These are phyloP conservation scores for Acanthosepion lycidas DNA, from an alignment of 2,888 invertebrate species.

Conservation along the genomic window DNA sequence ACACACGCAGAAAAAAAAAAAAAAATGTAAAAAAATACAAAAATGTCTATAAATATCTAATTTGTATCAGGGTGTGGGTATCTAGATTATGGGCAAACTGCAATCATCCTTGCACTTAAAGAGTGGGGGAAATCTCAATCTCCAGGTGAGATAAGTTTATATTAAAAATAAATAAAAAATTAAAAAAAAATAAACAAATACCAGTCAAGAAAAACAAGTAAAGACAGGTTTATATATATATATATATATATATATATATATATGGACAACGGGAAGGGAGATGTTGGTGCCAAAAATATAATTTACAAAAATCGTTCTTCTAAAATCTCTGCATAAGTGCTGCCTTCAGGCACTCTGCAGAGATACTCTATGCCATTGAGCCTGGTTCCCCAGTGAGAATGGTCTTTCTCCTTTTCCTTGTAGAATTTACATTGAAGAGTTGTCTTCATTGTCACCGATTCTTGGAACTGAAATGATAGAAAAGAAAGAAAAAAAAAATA, in stretches of 20 bases:
- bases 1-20: too few relatives aligned
- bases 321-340: conserved; percentile 76
- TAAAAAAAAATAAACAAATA: background rate
- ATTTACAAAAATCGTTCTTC: conserved; percentile 76
- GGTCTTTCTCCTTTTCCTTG: conserved; percentile 77
- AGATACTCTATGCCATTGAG: conserved; percentile 78
- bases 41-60: too few relatives aligned
- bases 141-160: too few relatives aligned
- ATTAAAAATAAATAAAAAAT: background rate
- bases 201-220: background rate
- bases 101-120: too few relatives aligned
- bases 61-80: too few relatives aligned
- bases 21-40: too few relatives aligned
- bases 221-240: background rate
- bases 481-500: background rate
- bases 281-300: background rate
- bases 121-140: too few relatives aligned
- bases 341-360: conserved; percentile 74
- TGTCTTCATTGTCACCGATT: conserved; percentile 75
- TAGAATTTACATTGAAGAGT: conserved; percentile 78
- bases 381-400: conserved; percentile 78
- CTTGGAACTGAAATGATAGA: conserved; percentile 8
- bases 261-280: background rate
- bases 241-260: background rate
- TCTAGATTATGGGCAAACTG: too few relatives aligned